phyloP scores from a whole-genome alignment of 2,113 vertebrate species.

The Sinosuthora webbiana region DNA sequence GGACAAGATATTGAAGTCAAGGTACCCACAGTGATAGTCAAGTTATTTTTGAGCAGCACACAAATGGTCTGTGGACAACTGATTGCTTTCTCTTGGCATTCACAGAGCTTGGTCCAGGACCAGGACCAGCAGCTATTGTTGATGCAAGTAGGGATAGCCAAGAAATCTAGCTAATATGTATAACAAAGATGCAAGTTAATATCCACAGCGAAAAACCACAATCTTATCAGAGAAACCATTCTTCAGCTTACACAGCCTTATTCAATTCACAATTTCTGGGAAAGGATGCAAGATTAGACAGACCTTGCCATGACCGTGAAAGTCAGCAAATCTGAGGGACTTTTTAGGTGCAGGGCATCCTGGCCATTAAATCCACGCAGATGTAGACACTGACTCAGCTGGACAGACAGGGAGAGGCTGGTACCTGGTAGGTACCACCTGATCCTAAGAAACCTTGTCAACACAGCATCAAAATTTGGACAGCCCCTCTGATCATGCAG shows the following conservation, averaged over 20 bases:
- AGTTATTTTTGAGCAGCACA: not conserved
- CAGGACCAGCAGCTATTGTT: not conserved
- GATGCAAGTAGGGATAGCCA: not conserved
- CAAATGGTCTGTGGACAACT: not conserved
- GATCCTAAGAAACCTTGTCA: not conserved
- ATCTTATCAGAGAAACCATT: slow-evolving; percentile 48
- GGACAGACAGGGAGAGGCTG: not conserved
- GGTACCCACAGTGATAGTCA: not conserved
- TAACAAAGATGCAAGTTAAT: slow-evolving; percentile 36
- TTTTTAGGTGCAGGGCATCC: not conserved
- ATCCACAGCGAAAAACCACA: slow-evolving; percentile 37
- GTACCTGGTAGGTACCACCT: not conserved
- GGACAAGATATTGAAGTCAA: fast-evolving
- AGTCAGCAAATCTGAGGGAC: slow-evolving; percentile 5
- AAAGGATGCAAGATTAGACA: not conserved
- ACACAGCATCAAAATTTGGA: not conserved
- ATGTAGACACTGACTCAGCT: not conserved
- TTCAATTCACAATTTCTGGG: slow-evolving; percentile 46
- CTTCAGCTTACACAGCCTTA: slow-evolving; percentile 25
- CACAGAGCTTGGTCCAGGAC: not conserved
- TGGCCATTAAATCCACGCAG: not conserved
- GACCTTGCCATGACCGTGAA: not conserved
- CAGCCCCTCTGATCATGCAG: not conserved
- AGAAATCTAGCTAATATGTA: slow-evolving; percentile 23
- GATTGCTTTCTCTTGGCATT: not conserved